These are phyloP conservation scores for Haliclona indistincta DNA, from an alignment of 37 sponge, comb jelly and placozoan species.

Conservation along the genomic window DNA sequence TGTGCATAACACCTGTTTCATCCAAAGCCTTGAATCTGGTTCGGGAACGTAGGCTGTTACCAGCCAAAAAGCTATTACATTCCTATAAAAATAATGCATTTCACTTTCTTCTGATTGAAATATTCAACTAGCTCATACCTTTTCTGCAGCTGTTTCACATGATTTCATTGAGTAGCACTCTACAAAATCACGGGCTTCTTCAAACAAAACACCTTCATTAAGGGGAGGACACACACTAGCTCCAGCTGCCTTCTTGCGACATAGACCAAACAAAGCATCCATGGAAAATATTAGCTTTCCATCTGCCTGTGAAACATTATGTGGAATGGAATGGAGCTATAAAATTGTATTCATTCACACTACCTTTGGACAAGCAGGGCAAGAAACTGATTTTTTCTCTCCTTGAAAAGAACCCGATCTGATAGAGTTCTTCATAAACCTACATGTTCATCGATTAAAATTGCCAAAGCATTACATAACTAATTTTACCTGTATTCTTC, in stretches of 20 bases:
- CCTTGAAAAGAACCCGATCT: too few relatives aligned
- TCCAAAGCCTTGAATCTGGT: conserved; percentile 22
- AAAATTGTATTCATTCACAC: too few relatives aligned
- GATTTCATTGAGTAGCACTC: too few relatives aligned
- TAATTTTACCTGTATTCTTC: conserved; percentile 20
- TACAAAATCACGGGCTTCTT: conserved; percentile 7
- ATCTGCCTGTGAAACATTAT: not conserved
- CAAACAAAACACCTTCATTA: conserved; percentile 11
- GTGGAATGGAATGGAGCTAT: not conserved
- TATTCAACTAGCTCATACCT: too few relatives aligned
- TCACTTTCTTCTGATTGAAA: too few relatives aligned
- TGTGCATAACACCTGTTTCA: conserved; percentile 37
- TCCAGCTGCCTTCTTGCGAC: conserved; percentile 19
- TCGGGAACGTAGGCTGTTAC: conserved; percentile 6
- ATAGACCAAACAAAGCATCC: conserved; percentile 37
- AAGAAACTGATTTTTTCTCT: too few relatives aligned
- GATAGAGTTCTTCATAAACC: conserved; percentile 12
- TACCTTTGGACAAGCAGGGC: conserved; percentile 34
- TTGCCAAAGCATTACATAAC: not conserved
- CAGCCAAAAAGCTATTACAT: conserved; percentile 25
- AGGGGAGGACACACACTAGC: conserved; percentile 2
- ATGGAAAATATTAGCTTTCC: conserved; percentile 20
- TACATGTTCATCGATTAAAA: not conserved
- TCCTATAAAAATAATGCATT: conserved; percentile 6
- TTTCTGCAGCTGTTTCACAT: too few relatives aligned